Percentiles rank a stretch among this genome's conserved stretches.
Evolutionary conservation across 2,113 vertebrate genomes (phyloP).

Genomic region (Campylomormyrus tamandua): DNA sequence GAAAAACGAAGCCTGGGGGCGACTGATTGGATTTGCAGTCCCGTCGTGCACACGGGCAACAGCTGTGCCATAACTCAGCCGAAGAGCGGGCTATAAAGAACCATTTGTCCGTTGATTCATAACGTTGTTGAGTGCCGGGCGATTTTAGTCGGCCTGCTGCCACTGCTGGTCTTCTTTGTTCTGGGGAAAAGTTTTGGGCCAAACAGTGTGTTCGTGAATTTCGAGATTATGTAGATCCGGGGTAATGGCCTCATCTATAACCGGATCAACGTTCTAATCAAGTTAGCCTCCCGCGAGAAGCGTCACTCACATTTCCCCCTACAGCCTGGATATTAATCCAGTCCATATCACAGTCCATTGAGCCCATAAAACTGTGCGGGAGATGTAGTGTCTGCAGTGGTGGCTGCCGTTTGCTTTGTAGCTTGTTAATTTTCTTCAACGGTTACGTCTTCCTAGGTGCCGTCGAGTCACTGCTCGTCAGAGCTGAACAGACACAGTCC

Average conservation of each 20-base stretch:
- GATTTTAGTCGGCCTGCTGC: slow-evolving; percentile 28
- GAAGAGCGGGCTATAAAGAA: slow-evolving; percentile 29
- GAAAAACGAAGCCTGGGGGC: not conserved
- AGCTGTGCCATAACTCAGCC: slow-evolving; percentile 26
- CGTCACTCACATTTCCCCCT: not conserved
- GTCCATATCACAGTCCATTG: slow-evolving; percentile 32
- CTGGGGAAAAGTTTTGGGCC: slow-evolving; percentile 26
- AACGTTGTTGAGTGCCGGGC: slow-evolving; percentile 29
- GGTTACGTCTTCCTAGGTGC: not conserved
- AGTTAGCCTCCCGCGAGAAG: not conserved
- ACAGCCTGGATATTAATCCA: slow-evolving; percentile 29
- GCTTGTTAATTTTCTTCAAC: slow-evolving; percentile 35
- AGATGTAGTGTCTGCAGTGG: slow-evolving; percentile 40
- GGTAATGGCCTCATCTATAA: slow-evolving; percentile 36
- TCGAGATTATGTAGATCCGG: slow-evolving; percentile 32
- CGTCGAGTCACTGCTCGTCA: slow-evolving; percentile 25
- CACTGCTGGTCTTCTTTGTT: not conserved
- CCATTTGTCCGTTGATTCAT: slow-evolving; percentile 41
- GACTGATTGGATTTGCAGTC: not conserved
- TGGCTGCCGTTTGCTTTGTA: slow-evolving; percentile 42
- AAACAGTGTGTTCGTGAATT: slow-evolving; percentile 45
- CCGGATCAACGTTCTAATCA: slow-evolving; percentile 16
- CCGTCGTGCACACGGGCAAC: not conserved
- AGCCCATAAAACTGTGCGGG: slow-evolving; percentile 39
- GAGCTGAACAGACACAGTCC: not conserved